A percentile compares a stretch with the other conserved stretches of the same genome.
These are phyloP conservation scores for Vollenhovia emeryi DNA, from an alignment of 1,140 invertebrate species.

Conservation along the genomic window DNA sequence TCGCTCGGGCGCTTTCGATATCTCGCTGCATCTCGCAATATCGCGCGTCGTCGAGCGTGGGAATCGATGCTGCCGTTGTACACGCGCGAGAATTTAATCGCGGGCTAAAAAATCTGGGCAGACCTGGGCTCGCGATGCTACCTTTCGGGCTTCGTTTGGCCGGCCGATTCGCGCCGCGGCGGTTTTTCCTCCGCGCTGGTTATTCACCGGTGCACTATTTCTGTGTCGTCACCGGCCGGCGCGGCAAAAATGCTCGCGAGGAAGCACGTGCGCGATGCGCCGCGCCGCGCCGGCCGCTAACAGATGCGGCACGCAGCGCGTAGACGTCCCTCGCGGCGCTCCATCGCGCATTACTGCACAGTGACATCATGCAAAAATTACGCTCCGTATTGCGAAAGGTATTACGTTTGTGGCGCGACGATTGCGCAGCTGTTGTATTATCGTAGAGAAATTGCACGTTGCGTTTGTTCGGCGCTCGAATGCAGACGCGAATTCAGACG, in stretches of 20 bases:
- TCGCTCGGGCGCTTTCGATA: neutral
- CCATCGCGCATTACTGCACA: conserved; percentile 62
- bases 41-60: neutral
- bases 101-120: neutral
- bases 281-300: neutral
- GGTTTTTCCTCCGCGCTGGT: neutral
- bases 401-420: conserved; percentile 54
- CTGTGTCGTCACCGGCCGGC: conserved; percentile 9
- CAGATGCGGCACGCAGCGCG: conserved; percentile 7
- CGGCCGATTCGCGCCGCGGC: neutral
- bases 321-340: conserved; percentile 22
- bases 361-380: conserved; percentile 67
- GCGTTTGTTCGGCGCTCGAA: conserved; percentile 26
- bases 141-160: neutral
- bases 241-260: conserved; percentile 12
- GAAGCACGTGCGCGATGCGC: conserved; percentile 53
- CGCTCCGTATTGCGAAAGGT: conserved; percentile 59
- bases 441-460: conserved; percentile 50
- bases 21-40: neutral
- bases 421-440: conserved; percentile 56
- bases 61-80: neutral
- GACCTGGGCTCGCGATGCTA: neutral
- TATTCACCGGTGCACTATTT: conserved; percentile 30
- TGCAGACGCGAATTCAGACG: conserved; percentile 5
- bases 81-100: neutral